Percentiles rank a stretch among this genome's conserved stretches.
These are phyloP conservation scores for Electrophaes corylata DNA, from an alignment of 2,888 invertebrate genomes.

Conservation along the genomic window DNA sequence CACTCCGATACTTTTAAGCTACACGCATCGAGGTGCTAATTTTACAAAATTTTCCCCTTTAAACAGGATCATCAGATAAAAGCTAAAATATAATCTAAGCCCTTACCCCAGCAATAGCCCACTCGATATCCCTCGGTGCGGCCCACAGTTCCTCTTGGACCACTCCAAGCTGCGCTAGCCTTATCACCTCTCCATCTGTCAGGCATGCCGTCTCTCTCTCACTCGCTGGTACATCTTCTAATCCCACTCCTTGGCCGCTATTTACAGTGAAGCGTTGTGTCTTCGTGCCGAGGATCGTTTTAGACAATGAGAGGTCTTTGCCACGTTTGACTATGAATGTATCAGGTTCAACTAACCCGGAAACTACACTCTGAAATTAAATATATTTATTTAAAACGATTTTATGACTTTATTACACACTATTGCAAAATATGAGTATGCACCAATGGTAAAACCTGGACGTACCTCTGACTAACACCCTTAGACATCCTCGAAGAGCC, in stretches of 20 bases:
- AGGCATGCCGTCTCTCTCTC: slow-evolving; percentile 81
- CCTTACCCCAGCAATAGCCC: slow-evolving; percentile 87
- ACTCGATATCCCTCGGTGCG: slow-evolving; percentile 91
- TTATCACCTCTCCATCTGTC: slow-evolving; percentile 78
- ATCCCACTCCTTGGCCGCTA: slow-evolving; percentile 66
- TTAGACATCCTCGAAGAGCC: no score
- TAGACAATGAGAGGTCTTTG: slow-evolving; percentile 73
- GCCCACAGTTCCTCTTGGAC: slow-evolving; percentile 88
- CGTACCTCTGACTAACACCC: no score
- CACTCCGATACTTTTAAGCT: no score
- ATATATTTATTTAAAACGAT: no score
- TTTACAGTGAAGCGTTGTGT: slow-evolving; percentile 72
- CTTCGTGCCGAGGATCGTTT: slow-evolving; percentile 82
- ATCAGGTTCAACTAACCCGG: slow-evolving; percentile 23
- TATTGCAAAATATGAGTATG: no score
- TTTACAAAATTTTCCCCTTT: no score
- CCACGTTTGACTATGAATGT: slow-evolving; percentile 81
- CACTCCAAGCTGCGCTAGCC: slow-evolving; percentile 78
- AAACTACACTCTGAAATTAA: slow-evolving; percentile 24
- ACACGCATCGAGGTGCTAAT: no score
- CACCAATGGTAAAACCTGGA: no score
- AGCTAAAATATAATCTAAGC: background rate
- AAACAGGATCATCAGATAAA: no score
- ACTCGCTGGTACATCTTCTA: slow-evolving; percentile 63
- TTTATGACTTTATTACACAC: background rate